phyloP scores from a whole-genome alignment of 2,113 vertebrate species.

The Gila orcuttii region DNA sequence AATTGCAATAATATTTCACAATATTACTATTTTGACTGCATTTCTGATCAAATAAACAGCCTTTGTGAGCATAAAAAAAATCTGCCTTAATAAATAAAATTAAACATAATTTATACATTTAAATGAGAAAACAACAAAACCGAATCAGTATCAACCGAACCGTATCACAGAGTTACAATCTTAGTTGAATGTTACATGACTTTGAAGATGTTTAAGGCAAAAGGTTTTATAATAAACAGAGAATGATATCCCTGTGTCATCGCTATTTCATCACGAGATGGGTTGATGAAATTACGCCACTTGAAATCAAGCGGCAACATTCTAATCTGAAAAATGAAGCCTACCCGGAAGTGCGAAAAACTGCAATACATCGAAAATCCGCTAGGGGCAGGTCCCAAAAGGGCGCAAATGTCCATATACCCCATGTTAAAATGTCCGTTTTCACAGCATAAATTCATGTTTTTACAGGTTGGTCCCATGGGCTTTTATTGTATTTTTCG shows the following conservation, averaged over 20 bases:
- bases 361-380: too few relatives aligned
- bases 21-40: background rate
- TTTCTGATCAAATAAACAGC: background rate
- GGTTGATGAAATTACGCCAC: background rate
- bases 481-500: too few relatives aligned
- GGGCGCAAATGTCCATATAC: too few relatives aligned
- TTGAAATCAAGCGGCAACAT: background rate
- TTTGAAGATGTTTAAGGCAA: background rate
- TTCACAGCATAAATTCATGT: too few relatives aligned
- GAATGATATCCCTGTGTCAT: background rate
- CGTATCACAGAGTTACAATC: background rate
- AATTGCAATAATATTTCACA: background rate
- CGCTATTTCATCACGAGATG: background rate
- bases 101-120: too few relatives aligned
- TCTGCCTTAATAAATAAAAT: background rate
- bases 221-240: background rate
- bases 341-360: too few relatives aligned
- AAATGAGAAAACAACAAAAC: too few relatives aligned
- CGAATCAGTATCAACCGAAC: too few relatives aligned
- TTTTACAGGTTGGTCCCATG: too few relatives aligned
- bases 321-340: too few relatives aligned
- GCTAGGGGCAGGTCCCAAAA: too few relatives aligned
- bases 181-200: background rate
- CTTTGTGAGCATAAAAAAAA: background rate
- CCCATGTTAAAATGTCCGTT: too few relatives aligned